Base-by-base conservation (phyloP, 2,113 vertebrate genomes). In the Thomomys bottae region DNA sequence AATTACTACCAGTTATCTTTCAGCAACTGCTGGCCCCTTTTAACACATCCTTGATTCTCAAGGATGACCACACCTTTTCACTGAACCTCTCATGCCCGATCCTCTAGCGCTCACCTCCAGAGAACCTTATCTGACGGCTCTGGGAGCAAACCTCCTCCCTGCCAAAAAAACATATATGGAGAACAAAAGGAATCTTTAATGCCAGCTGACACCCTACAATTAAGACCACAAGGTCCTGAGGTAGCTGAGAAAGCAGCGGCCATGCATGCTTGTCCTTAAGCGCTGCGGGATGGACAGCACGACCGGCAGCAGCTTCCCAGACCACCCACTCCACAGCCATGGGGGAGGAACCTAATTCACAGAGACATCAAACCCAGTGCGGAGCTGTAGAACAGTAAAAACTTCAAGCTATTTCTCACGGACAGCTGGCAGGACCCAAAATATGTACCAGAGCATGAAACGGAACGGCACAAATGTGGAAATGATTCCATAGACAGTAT, bases 131-230 rank as follows among this genome's bases (percentile, higher is more conserved):
- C 90, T 90, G 45, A 36, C 67, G 57, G 17, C 24, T 80, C 67
- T 15, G 45, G 42, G 81, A 36, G 21, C 14, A n/a, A n/a, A n/a
- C n/a, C n/a, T n/a, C n/a, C n/a, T n/a, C n/a, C n/a, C 57, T 61
- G 9, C 38, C 40, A 81, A 94, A 32, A 24, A 88, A 94, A n/a
- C n/a, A n/a, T 40, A 66, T 32, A 83, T 61, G 80, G 34, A 64
- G 61, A 79, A 95, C 75, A 92, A 90, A 93, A 81, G 70, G n/a
- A 79, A 64, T 54, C 9, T 26, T 42, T 66, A 82, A 84, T 12
- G 63, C 20, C 83, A 79, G 82, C 0, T 21, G 15, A 96, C 42
- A 89, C 73, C 57, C 76, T 68, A 49, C 87, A 84, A 89, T 49
- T 84, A 94, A 82, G 79, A 83, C 72, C 49, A 80, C 80, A 67